Base-by-base conservation (phyloP, 2,888 invertebrate species). In the Catocala fraxini region DNA sequence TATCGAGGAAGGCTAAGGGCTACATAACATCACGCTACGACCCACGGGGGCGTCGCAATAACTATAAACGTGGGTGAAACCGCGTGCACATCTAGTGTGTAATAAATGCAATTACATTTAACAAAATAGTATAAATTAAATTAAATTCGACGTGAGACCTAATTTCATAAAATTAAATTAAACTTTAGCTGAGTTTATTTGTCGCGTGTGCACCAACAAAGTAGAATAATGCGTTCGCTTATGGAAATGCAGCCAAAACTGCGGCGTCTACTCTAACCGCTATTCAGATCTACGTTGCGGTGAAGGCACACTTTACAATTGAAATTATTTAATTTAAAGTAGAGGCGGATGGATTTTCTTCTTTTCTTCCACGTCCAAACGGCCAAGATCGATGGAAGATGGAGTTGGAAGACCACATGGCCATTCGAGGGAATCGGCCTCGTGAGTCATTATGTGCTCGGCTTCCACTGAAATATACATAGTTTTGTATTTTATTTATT, bases 391-490 rank as follows among this genome's bases (percentile, higher is more conserved):
- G 34, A 97, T 95, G n/a, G 95, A 95, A 0, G 96, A 95, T 0
- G 97, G 96, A 0, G 96, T 96, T n/a, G 97, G 97, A 0, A 97
- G 88, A 5, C 97, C 97, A 63, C 96, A 95, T 0, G 97, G 97
- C 87, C 96, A 92, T 67, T 96, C 95, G n/a, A 97, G 87, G 54
- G 96, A 88, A 51, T 96, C 96, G 9, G 94, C 89, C 83, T 97
- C 97, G 75, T 96, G 96, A 57, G 96, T 96, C 95, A 97, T 95
- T 63, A 97, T 97, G 88, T 97, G 96, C 83, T 97, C 97, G 25
- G 97, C 97, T 92, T 97, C 97, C 90, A 95, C 97, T 94, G 79
- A 39, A 87, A 88, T 39, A 25, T n/a, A n/a, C n/a, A n/a, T 25
- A 25, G 25, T 25, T 3, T 3, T 25, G 25, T 25, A 25, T 25